Percentiles rank a stretch among this genome's conserved stretches.
Evolutionary conservation across 2,888 invertebrate species (phyloP).

Genomic region (Adelognathus sp.): DNA sequence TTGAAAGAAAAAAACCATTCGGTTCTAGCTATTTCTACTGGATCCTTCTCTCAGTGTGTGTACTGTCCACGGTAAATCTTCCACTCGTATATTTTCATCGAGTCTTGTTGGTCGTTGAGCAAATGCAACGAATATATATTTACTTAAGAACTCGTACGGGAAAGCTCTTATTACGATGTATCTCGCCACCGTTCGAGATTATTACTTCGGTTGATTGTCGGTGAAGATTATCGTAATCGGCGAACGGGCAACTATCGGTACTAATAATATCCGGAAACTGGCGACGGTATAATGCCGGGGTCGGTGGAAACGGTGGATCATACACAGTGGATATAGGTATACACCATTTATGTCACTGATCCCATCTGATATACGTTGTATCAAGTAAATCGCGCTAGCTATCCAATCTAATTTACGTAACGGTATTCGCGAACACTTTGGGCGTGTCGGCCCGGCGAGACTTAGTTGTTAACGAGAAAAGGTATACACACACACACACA

Average conservation of each 20-base stretch:
- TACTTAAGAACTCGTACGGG: background rate
- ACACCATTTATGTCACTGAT: slow-evolving; percentile 29
- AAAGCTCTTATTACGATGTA: slow-evolving; percentile 19
- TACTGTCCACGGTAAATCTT: background rate
- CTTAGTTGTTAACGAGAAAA: slow-evolving; percentile 41
- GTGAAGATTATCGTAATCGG: slow-evolving; percentile 22
- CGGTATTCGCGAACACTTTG: slow-evolving; percentile 40
- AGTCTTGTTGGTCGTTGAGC: background rate
- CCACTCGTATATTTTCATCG: background rate
- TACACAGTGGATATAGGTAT: background rate
- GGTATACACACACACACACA: no score
- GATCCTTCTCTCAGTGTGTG: no score
- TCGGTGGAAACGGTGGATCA: background rate
- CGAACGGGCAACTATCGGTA: slow-evolving; percentile 9
- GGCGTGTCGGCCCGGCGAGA: background rate
- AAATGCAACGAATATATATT: slow-evolving; percentile 7
- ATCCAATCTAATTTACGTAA: slow-evolving; percentile 48
- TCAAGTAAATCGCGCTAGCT: slow-evolving; percentile 30
- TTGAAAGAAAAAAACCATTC: no score
- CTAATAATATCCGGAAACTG: slow-evolving; percentile 27
- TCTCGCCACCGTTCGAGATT: background rate
- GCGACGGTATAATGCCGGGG: background rate
- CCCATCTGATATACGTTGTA: slow-evolving; percentile 29
- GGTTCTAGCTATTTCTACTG: no score
- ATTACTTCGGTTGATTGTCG: slow-evolving; percentile 9